Evolutionary conservation across 2,888 invertebrate species (phyloP).

Genomic region (Galerucella nymphaeae): DNA sequence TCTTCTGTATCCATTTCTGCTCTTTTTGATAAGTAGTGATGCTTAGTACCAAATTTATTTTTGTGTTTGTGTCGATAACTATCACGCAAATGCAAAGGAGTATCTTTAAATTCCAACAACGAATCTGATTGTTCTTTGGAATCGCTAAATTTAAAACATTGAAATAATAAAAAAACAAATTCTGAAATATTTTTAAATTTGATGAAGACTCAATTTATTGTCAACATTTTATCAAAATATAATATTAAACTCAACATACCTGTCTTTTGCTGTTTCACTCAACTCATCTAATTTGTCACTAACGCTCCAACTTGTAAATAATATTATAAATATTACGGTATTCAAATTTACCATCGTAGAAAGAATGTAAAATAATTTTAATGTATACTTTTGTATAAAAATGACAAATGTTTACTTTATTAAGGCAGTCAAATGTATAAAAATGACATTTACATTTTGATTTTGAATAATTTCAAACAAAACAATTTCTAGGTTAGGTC

Average conservation of each 20-base stretch:
- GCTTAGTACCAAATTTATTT: conserved; percentile 35
- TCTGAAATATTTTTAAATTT: no score
- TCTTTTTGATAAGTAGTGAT: conserved; percentile 31
- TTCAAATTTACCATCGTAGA: conserved; percentile 24
- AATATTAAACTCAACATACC: neutral
- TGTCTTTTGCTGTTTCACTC: neutral
- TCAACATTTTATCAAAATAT: neutral
- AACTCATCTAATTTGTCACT: conserved; percentile 13
- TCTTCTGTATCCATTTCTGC: conserved; percentile 26
- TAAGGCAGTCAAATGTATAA: neutral
- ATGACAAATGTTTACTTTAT: conserved; percentile 6
- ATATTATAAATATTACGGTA: conserved; percentile 18
- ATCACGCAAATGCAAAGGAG: conserved; percentile 43
- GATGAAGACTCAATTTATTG: no score
- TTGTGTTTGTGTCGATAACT: conserved; percentile 43
- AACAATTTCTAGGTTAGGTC: no score
- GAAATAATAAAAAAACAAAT: neutral
- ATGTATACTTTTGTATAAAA: conserved; percentile 1
- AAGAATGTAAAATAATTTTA: conserved; percentile 13
- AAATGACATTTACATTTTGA: neutral
- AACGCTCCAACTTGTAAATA: conserved; percentile 4
- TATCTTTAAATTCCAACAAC: conserved; percentile 15
- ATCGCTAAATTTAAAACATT: neutral
- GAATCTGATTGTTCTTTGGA: neutral
- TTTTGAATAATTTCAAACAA: neutral